Conservation (phyloP, 2,113 vertebrate species). For the rat (Rattus norvegicus) region DNA sequence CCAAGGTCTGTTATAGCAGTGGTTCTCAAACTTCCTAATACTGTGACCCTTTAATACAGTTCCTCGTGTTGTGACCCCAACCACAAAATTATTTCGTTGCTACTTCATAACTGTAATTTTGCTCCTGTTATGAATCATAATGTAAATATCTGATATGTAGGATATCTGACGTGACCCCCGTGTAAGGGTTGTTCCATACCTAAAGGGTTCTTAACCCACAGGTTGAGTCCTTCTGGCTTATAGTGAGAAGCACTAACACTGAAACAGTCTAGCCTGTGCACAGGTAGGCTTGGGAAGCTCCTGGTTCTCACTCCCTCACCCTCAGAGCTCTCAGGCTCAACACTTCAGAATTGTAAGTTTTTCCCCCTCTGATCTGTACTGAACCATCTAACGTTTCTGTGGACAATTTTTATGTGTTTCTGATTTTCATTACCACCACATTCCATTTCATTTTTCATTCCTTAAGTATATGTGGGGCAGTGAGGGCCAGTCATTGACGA, state of each 20-base stretch:
- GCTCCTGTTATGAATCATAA: neutral
- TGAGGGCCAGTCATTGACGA: too few species aligned
- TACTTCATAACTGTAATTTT: neutral
- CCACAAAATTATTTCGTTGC: neutral
- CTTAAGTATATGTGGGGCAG: neutral
- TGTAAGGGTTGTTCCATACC: neutral
- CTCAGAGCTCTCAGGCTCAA: neutral
- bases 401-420: neutral
- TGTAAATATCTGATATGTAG: neutral
- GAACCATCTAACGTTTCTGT: conserved; percentile 12
- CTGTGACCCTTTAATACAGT: neutral
- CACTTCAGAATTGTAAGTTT: neutral
- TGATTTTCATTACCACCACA: neutral
- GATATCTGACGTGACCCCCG: neutral
- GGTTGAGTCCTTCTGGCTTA: neutral
- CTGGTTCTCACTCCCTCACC: neutral
- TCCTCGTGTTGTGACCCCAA: neutral
- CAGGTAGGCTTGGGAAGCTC: neutral
- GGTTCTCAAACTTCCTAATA: neutral
- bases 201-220: neutral
- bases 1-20: neutral
- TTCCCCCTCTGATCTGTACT: neutral
- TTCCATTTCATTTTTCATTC: neutral
- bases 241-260: conserved; percentile 3
- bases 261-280: neutral